These are phyloP conservation scores for Nymphalis urticae DNA, from an alignment of 2,888 invertebrate species.

Conservation along the genomic window DNA sequence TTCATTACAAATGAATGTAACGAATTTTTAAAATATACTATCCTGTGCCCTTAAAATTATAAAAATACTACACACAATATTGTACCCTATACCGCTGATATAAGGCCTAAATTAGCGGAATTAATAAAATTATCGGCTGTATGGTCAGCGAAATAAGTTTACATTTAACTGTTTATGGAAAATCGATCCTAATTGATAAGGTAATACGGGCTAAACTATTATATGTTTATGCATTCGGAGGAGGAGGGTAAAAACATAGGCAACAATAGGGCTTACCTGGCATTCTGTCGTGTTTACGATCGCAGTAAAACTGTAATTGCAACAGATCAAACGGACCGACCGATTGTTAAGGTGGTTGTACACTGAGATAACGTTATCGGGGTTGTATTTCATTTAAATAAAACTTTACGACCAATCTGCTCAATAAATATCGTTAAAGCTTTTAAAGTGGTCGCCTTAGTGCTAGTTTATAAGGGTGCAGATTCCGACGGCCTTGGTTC, in stretches of 20 bases:
- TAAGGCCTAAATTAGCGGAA: slow-evolving; percentile 19
- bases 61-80: slow-evolving; percentile 2
- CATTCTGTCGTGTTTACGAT: slow-evolving; percentile 69
- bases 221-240: slow-evolving; percentile 21
- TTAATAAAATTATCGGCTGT: not conserved
- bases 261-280: slow-evolving; percentile 72
- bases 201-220: slow-evolving; percentile 7
- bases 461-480: no score
- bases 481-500: no score
- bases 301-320: slow-evolving; percentile 76
- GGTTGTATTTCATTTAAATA: slow-evolving; percentile 9
- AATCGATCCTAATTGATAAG: slow-evolving; percentile 9
- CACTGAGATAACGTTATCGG: slow-evolving; percentile 24
- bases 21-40: slow-evolving; percentile 19
- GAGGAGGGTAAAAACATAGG: slow-evolving; percentile 36
- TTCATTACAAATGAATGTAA: slow-evolving; percentile 25
- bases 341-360: slow-evolving; percentile 39
- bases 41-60: slow-evolving; percentile 4
- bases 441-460: no score
- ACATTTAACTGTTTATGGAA: not conserved
- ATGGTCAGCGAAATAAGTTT: slow-evolving; percentile 20
- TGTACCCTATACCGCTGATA: not conserved
- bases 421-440: not conserved
- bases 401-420: not conserved
- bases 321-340: slow-evolving; percentile 71